These are phyloP conservation scores for Hycleus cichorii DNA, from an alignment of 1,140 invertebrate genomes.

Conservation along the genomic window DNA sequence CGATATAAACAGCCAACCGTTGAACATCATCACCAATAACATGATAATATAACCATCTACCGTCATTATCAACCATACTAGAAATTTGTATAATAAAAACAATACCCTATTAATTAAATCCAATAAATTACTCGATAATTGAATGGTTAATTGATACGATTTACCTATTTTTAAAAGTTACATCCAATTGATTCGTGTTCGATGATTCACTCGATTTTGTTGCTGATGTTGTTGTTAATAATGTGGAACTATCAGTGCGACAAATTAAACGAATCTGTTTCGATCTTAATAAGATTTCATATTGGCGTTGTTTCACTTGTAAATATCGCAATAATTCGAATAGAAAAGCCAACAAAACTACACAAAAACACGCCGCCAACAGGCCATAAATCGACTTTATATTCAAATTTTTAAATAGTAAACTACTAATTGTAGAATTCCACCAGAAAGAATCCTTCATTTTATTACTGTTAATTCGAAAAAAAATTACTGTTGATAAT, in stretches of 20 bases:
- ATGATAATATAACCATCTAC: constrained; percentile 70
- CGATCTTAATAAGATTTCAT: constrained; percentile 30
- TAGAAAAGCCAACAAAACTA: constrained; percentile 31
- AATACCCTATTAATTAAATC: background rate
- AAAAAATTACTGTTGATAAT: too few species aligned
- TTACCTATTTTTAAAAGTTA: constrained; percentile 30
- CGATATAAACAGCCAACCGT: constrained; percentile 70
- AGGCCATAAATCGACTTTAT: constrained; percentile 27
- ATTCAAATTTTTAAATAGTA: constrained; percentile 35
- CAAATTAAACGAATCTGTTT: constrained; percentile 36
- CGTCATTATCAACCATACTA: background rate
- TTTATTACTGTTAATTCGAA: background rate
- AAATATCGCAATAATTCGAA: constrained; percentile 39
- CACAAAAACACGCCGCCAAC: constrained; percentile 29
- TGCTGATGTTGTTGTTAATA: constrained; percentile 21
- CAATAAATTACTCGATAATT: constrained; percentile 1
- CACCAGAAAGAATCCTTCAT: constrained; percentile 34
- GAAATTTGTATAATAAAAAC: background rate
- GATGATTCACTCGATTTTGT: constrained; percentile 15
- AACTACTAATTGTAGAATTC: constrained; percentile 30
- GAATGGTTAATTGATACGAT: background rate
- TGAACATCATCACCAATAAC: constrained; percentile 85
- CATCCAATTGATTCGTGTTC: constrained; percentile 24
- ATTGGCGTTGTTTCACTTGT: constrained; percentile 37
- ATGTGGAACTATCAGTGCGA: constrained; percentile 28